Evolutionary conservation across 2,888 invertebrate genomes (phyloP), one percentile per base, ranked within the genome.

Genomic region (Ypsolopha sequella): DNA sequence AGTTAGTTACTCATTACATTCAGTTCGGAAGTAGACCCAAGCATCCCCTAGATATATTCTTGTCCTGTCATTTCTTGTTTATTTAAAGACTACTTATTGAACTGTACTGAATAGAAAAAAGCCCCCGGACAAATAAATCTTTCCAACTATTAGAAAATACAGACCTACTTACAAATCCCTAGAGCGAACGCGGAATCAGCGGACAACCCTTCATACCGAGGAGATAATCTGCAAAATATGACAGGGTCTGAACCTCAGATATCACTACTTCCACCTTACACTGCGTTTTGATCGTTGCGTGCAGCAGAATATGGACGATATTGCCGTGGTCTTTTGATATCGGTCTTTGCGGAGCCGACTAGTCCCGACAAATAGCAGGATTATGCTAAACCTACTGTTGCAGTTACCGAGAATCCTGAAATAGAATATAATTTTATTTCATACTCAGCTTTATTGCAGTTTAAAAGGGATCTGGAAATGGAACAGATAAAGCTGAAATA

Each of bases 321-420:
- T 24, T 24, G 24, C 24, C 24, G 24, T 24, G 24, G 2, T 24
- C 24, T 24, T 24, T 24, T 4, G 24, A 24, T 24, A 24, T 24
- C 24, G 4, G 24, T 24, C 24, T 4, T 24, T 4, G 61, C 63
- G 62, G 56, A 51, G 49, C 48, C 50, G 51, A 56, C 39, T 54
- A 53, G 58, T 34, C 35, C 56, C 53, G 58, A 64, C 68, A 71
- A 73, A 73, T 69, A 54, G 67, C 57, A 7, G 66, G 69, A 74
- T 74, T 74, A 74, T 74, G 71, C 58, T 65, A 72, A 74, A 65
- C 62, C 58, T 54, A 60, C 59, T 56, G 62, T 62, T 61, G 61
- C 24, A 24, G 59, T 56, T 56, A 55, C 57, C 24, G 24, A 24
- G 24, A 24, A 24, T 24, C 24, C 24, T 24, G 24, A 24, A 58